Base-by-base conservation (phyloP, 1,140 invertebrate genomes). In the Meloidogyne exigua region DNA sequence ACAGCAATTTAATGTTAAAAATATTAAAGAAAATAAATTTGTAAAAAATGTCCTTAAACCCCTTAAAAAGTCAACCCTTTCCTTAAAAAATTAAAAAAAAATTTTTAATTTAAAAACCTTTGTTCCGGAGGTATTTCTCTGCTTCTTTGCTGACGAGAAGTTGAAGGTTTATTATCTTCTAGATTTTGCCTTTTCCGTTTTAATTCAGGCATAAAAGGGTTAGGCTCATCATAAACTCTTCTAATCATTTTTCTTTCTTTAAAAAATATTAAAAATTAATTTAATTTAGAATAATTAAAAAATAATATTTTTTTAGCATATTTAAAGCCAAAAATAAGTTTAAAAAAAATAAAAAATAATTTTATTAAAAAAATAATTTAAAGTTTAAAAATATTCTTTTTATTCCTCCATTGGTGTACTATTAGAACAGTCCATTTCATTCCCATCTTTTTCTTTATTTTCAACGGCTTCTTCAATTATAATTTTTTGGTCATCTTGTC, bases 201-300 rank as follows among this genome's bases (percentile, higher is more conserved):
- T 7, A 80, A 9, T 49, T 80, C 79, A 25, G 79, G 79, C 44
- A 57, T 36, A 71, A 82, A 80, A 44, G 79, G 79, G 62, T 80
- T 80, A 18, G 79, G 72, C 25, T 80, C 79, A 76, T 80, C 79
- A 66, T 65, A 80, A 28, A 79, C 76, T 68, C 75, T 72, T 63
- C 75, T 57, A 15, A 73, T 73, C 26, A 26, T 23, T 64, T 36
- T 28, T 36, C 18, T 65, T 39, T 39, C 10, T 39, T 39, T 11
- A 65, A 63, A 39, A n/a, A 18, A 26, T 18, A 49, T 57, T 11
- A 70, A 32, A 36, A 66, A 28, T 18, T 1, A 66, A 39, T 18
- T 49, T 49, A 49, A 49, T 18, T 49, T 18, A 49, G 3, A 13
- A 12, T 44, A 44, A 44, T 13, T 13, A 49, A 49, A 13, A 44